Conservation (phyloP, 2,888 invertebrate genomes). For the Tinea semifulvella region DNA sequence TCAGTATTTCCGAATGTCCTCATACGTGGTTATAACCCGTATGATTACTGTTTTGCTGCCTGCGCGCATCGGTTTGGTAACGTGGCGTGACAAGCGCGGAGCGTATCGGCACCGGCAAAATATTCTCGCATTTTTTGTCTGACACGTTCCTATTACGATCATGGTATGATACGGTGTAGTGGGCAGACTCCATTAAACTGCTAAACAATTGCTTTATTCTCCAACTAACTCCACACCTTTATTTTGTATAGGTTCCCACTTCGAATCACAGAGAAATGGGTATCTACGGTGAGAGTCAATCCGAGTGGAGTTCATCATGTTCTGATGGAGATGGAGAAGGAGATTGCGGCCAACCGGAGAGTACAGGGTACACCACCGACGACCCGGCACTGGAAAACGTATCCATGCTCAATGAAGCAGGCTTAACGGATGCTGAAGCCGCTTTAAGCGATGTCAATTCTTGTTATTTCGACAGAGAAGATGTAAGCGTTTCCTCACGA, state of each 20-base stretch:
- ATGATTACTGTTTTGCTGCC: no score
- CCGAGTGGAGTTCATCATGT: conserved; percentile 79
- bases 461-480: conserved; percentile 75
- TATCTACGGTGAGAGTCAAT: conserved; percentile 73
- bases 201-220: no score
- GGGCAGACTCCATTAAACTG: no score
- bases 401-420: conserved; percentile 85
- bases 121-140: no score
- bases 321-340: conserved; percentile 65
- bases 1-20: no score
- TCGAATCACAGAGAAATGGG: conserved; percentile 52
- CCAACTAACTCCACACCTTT: no score
- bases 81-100: no score
- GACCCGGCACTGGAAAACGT: conserved; percentile 87
- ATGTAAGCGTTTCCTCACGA: conserved; percentile 83
- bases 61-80: no score
- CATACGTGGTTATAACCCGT: no score
- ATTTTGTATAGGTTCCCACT: conserved; percentile 43
- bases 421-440: conserved; percentile 87
- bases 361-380: conserved; percentile 87
- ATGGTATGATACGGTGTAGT: no score
- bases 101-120: no score
- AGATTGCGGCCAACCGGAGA: conserved; percentile 66
- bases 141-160: no score
- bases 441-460: conserved; percentile 89